Percentiles rank a stretch among this genome's conserved stretches.
Conservation (phyloP, 2,888 invertebrate genomes). For the Heliconius aoede region DNA sequence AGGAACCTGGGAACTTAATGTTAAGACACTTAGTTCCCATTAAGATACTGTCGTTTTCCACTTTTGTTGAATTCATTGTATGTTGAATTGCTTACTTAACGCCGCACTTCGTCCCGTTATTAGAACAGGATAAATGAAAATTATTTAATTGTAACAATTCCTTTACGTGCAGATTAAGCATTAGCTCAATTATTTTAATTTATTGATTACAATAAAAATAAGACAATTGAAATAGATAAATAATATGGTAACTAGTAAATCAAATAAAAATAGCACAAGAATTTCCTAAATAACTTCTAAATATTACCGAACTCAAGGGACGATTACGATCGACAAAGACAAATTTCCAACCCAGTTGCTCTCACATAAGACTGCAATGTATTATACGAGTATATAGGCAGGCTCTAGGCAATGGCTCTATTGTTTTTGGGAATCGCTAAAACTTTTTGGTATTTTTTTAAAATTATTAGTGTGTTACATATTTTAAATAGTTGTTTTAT, state of each 20-base stretch:
- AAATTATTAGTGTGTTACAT: not conserved
- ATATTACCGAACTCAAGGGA: slow-evolving; percentile 25
- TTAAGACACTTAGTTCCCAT: not conserved
- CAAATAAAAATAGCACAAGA: slow-evolving; percentile 2
- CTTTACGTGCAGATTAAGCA: too few species aligned
- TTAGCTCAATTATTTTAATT: too few species aligned
- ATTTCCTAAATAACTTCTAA: not conserved
- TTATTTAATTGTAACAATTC: not conserved
- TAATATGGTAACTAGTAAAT: too few species aligned
- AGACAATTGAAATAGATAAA: too few species aligned
- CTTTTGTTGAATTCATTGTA: too few species aligned
- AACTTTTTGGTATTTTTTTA: not conserved
- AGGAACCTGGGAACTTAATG: not conserved
- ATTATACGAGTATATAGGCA: not conserved
- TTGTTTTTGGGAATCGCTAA: not conserved
- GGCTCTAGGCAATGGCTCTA: not conserved
- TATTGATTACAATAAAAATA: too few species aligned
- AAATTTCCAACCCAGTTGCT: slow-evolving; percentile 33
- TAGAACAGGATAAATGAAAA: not conserved
- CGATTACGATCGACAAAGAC: slow-evolving; percentile 33
- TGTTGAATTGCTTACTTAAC: too few species aligned
- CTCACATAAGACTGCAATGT: slow-evolving; percentile 9
- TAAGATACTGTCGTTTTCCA: too few species aligned
- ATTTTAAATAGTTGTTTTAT: not conserved
- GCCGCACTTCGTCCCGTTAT: too few species aligned